Base-by-base conservation (phyloP, 2,888 invertebrate genomes). In the Hirtodrosophila confusa region DNA sequence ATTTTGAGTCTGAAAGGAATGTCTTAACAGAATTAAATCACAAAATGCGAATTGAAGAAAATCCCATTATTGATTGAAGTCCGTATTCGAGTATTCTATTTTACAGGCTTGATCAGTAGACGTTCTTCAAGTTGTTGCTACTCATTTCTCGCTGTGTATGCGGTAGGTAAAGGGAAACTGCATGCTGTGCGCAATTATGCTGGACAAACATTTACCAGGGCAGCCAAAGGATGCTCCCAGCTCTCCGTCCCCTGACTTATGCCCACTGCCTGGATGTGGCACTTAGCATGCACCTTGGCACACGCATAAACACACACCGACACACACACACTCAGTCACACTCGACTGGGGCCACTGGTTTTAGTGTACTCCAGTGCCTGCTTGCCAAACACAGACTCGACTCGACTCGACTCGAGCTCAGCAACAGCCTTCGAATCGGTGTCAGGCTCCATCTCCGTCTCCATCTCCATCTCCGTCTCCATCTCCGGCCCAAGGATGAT, bases 131-230 rank as follows among this genome's bases (percentile, higher is more conserved):
- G 4, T 27, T 31, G 7, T 31, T 31, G 9, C 7, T 2, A 27
- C 6, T 27, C 6, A 5, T 31, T 31, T 31, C 31, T 7, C 9
- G 7, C 31, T 8, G 31, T 31, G 31, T 31, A 31, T 3, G 3
- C 31, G 27, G 4, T 27, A 27, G 40, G 45, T 27, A 49, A 47
- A 56, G 55, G 73, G 70, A 74, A 84, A 84, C 69, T 85, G 86
- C 85, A 84, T 80, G 85, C 86, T 88, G 82, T 70, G 86, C 78
- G 88, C 88, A 87, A 87, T 88, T 87, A 87, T 87, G 78, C 84
- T 84, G 78, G 82, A 86, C 86, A 86, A 88, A 88, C 80, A 87
- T 84, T 86, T 82, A 47, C 79, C 71, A 80, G 78, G 44, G 35
- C 61, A 56, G 55, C 54, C 62, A 50, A 60, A 65, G 54, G 60